These are phyloP conservation scores for Crepidodera aurea DNA, from an alignment of 2,888 invertebrate species.

Conservation along the genomic window DNA sequence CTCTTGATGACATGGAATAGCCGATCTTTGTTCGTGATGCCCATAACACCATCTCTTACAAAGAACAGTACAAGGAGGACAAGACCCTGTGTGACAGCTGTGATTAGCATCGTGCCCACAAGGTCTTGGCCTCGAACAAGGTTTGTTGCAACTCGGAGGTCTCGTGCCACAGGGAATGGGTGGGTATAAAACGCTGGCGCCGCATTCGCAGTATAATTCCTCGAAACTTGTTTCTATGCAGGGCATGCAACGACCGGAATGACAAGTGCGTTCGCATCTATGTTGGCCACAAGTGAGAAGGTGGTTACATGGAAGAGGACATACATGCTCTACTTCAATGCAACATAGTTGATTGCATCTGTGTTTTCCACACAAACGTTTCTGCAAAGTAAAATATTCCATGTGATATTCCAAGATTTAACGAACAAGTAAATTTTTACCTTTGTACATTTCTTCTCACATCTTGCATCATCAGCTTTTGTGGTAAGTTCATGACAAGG, in stretches of 20 bases:
- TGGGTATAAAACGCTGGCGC: slow-evolving; percentile 83
- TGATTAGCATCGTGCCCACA: slow-evolving; percentile 88
- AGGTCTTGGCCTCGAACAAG: slow-evolving; percentile 77
- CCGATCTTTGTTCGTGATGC: slow-evolving; percentile 74
- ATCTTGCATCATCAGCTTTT: slow-evolving; percentile 77
- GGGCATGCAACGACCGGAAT: slow-evolving; percentile 82
- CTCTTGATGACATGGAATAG: slow-evolving; percentile 86
- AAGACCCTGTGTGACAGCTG: slow-evolving; percentile 79
- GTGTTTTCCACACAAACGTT: slow-evolving; percentile 85
- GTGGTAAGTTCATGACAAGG: slow-evolving; percentile 76
- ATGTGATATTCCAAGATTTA: too few relatives aligned
- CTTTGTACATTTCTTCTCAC: slow-evolving; percentile 91
- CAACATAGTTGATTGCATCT: slow-evolving; percentile 92
- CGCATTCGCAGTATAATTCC: slow-evolving; percentile 92
- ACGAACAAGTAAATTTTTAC: slow-evolving; percentile 56
- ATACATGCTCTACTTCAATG: slow-evolving; percentile 85
- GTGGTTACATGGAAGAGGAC: slow-evolving; percentile 83
- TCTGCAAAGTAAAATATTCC: slow-evolving; percentile 60
- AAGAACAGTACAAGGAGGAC: slow-evolving; percentile 88
- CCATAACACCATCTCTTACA: slow-evolving; percentile 83
- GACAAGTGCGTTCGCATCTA: slow-evolving; percentile 88
- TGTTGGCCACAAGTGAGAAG: slow-evolving; percentile 88
- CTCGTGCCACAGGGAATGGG: slow-evolving; percentile 93
- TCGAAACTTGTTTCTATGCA: slow-evolving; percentile 85
- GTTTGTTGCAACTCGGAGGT: slow-evolving; percentile 80